Evolutionary conservation across 2,797 vertebrate species (phyloP), one percentile per base, ranked within the genome.

Genomic region (Jordanella pulchra): DNA sequence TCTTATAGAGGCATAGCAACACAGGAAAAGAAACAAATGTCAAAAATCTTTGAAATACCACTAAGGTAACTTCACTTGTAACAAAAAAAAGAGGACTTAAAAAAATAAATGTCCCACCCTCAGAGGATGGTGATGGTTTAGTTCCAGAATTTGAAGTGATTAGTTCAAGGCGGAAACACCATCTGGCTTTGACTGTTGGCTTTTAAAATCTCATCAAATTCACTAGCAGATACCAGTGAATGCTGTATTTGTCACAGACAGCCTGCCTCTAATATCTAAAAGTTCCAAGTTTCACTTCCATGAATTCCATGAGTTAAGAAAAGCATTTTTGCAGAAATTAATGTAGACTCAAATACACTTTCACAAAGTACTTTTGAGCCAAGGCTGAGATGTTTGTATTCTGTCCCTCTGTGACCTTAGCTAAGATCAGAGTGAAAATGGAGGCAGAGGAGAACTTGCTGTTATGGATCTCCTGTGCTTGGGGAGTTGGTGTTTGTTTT

Each of bases 311-410:
- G 12, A 25, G 60, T 63, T 14, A 23, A 61, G 35, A 61, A 39
- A 10, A 63, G n/a, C 25, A 63, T 63, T 63, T 63, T 63, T 63
- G 58, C 39, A 63, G 60, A 44, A 42, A 39, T n/a, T 39, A 11
- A 61, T 6, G 23, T 25, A 6, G 23, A n/a, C 35, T 42, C 12
- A 15, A 63, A 63, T 42, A 12, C 21, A 39, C 35, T 61, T 61
- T 61, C n/a, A 63, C 35, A 27, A 14, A 14, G 13, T 1, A 27
- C 53, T 12, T 11, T 54, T 1, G 35, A 63, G 32, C 32, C 58
- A n/a, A 61, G 23, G 39, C 60, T 15, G 60, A 63, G 60, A 63
- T 63, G 60, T 63, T 63, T 63, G 42, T 42, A 42, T 63, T 2
- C 23, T 14, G 35, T 63, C 13, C 42, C 12, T 63, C 11, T 44